These are phyloP conservation scores for Saturnia pavonia DNA, from an alignment of 2,888 invertebrate genomes.

Conservation along the genomic window DNA sequence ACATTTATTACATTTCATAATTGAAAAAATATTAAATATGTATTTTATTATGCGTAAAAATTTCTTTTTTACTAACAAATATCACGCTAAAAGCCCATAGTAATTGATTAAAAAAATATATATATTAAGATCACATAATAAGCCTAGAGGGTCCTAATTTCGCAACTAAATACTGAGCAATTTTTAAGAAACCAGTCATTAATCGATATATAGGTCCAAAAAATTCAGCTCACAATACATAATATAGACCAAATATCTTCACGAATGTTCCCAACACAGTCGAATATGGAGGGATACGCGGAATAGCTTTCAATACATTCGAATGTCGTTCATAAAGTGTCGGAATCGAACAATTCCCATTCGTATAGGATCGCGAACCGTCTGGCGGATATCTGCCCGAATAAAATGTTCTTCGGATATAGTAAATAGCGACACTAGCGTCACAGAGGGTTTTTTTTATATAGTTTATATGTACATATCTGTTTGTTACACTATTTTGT, in stretches of 20 bases:
- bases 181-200: neutral
- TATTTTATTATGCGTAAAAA: too few relatives aligned
- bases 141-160: too few relatives aligned
- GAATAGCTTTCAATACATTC: conserved; percentile 29
- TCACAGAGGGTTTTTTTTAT: neutral
- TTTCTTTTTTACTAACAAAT: too few relatives aligned
- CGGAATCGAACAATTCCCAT: conserved; percentile 39
- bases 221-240: neutral
- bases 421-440: neutral
- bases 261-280: conserved; percentile 18
- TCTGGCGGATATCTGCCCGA: conserved; percentile 26
- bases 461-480: neutral
- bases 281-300: conserved; percentile 24
- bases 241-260: conserved; percentile 15
- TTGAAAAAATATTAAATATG: too few relatives aligned
- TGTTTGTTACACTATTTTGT: neutral
- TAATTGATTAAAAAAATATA: too few relatives aligned
- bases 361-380: conserved; percentile 31
- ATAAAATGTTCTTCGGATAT: conserved; percentile 28
- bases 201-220: neutral
- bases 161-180: too few relatives aligned
- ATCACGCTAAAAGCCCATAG: too few relatives aligned
- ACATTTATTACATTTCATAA: too few relatives aligned
- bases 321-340: conserved; percentile 31
- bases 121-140: too few relatives aligned